Conservation (phyloP, 2,797 vertebrate species). For the Siniperca scherzeri region DNA sequence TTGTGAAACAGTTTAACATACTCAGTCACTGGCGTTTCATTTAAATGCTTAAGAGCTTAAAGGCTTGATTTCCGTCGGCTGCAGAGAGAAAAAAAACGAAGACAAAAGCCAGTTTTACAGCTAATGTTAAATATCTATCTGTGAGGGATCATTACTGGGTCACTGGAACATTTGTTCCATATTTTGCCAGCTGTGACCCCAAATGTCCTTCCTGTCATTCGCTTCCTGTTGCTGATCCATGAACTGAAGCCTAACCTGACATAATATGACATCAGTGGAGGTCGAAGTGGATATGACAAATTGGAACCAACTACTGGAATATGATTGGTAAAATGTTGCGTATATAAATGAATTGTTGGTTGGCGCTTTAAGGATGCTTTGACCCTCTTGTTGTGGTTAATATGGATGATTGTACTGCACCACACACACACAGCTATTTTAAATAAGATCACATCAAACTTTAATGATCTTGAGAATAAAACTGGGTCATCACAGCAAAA, state of each 20-base stretch:
- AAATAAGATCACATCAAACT: constrained; percentile 58
- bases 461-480: constrained; percentile 57
- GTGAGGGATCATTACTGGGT: constrained; percentile 25
- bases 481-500: constrained; percentile 40
- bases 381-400: constrained; percentile 37
- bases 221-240: constrained; percentile 4
- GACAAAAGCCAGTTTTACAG: neutral
- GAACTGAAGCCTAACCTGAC: constrained; percentile 8
- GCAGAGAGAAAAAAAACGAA: neutral
- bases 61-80: constrained; percentile 15
- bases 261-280: neutral
- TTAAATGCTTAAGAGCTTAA: constrained; percentile 36
- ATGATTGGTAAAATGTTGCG: neutral
- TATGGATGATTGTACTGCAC: constrained; percentile 23
- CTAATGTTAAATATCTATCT: constrained; percentile 23
- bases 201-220: constrained; percentile 22
- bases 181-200: constrained; percentile 30
- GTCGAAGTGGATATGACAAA: constrained; percentile 20
- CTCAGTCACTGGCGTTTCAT: constrained; percentile 34
- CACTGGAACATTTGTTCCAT: constrained; percentile 21
- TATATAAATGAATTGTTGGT: constrained; percentile 3
- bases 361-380: neutral
- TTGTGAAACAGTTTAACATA: constrained; percentile 51
- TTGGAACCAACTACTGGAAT: neutral
- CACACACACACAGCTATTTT: constrained; percentile 19